Evolutionary conservation across 2,888 invertebrate species (phyloP).

Genomic region (Ophion slaviceki): DNA sequence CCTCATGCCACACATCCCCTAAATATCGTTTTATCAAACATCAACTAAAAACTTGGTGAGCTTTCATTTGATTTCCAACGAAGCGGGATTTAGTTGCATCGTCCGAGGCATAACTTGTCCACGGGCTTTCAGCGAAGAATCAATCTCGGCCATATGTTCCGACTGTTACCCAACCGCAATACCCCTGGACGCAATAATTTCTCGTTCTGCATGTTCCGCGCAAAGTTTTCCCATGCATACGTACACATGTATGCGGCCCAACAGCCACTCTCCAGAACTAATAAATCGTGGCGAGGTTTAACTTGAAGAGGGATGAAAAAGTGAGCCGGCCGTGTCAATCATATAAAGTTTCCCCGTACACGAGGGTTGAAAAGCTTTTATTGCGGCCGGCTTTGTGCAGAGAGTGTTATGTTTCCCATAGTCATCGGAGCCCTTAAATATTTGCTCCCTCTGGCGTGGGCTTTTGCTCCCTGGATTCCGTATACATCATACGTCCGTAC

Average conservation of each 20-base stretch:
- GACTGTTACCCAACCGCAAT: too few species aligned
- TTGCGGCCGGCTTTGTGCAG: constrained; percentile 19
- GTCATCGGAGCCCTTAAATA: constrained; percentile 57
- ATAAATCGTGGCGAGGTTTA: constrained; percentile 3
- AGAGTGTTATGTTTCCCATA: constrained; percentile 53
- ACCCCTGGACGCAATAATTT: too few species aligned
- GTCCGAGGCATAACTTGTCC: too few species aligned
- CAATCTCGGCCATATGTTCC: too few species aligned
- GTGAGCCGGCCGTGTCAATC: constrained; percentile 14
- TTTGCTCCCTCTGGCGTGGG: constrained; percentile 41
- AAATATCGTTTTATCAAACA: too few species aligned
- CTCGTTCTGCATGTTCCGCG: not conserved
- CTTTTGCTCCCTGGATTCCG: constrained; percentile 18
- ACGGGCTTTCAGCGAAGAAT: too few species aligned
- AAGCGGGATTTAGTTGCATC: too few species aligned
- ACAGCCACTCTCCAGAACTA: constrained; percentile 23
- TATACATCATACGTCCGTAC: constrained; percentile 13
- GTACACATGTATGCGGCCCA: constrained; percentile 11
- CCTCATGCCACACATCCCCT: too few species aligned
- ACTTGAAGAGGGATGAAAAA: constrained; percentile 1
- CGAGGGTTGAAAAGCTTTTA: constrained; percentile 46
- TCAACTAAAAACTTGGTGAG: too few species aligned
- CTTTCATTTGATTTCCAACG: too few species aligned
- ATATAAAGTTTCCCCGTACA: constrained; percentile 36
- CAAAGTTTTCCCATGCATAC: constrained; percentile 14